Percentiles rank a stretch among this genome's conserved stretches.
Evolutionary conservation across 1,140 invertebrate genomes (phyloP).

Genomic region (Euwallacea fornicatus): DNA sequence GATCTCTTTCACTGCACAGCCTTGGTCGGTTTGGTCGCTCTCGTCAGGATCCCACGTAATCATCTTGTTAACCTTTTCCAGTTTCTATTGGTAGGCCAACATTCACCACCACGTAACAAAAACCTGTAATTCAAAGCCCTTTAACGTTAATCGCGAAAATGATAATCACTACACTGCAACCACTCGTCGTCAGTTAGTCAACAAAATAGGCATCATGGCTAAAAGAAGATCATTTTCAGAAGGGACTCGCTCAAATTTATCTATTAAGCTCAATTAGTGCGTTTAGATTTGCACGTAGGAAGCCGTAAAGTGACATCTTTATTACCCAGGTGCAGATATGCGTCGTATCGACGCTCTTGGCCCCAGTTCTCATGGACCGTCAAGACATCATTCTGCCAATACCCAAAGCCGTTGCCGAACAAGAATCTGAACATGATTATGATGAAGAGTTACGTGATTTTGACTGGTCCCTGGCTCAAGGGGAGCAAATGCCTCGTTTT

Average conservation of each 20-base stretch:
- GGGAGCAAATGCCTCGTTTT: neutral
- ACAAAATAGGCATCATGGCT: too few relatives aligned
- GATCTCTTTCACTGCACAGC: too few relatives aligned
- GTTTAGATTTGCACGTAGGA: slow-evolving; percentile 25
- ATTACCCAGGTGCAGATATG: neutral
- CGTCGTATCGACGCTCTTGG: neutral
- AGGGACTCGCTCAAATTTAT: slow-evolving; percentile 46
- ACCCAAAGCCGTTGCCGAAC: neutral
- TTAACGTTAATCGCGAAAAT: too few relatives aligned
- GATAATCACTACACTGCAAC: too few relatives aligned
- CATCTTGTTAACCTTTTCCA: too few relatives aligned
- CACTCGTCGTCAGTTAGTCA: too few relatives aligned
- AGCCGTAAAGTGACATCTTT: neutral
- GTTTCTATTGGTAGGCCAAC: too few relatives aligned
- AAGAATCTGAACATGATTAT: neutral
- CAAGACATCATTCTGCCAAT: neutral
- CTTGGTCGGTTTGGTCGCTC: too few relatives aligned
- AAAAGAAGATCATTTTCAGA: neutral
- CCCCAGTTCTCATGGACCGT: neutral
- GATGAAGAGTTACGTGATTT: neutral
- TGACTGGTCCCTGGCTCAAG: too few relatives aligned
- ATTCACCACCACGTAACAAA: too few relatives aligned
- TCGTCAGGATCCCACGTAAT: too few relatives aligned
- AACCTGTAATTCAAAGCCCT: too few relatives aligned
- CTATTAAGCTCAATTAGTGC: slow-evolving; percentile 50